These are phyloP conservation scores for Drosophila atripex DNA, from an alignment of 2,888 invertebrate genomes.

Conservation along the genomic window DNA sequence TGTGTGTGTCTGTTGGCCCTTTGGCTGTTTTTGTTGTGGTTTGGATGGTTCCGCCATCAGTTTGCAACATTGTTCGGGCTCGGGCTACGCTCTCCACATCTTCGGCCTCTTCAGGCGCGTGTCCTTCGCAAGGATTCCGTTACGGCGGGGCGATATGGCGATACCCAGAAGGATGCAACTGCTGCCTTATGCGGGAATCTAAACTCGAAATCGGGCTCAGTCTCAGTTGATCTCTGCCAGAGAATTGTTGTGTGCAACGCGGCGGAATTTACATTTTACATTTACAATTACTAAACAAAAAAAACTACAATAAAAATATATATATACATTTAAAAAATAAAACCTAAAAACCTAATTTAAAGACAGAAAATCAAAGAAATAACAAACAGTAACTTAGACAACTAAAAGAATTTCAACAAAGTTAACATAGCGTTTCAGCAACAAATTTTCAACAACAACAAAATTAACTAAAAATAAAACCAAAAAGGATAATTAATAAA, in stretches of 20 bases:
- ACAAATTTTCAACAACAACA: constrained; percentile 54
- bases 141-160: too few relatives aligned
- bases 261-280: constrained; percentile 61
- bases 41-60: constrained; percentile 27
- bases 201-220: constrained; percentile 53
- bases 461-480: constrained; percentile 11
- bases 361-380: constrained; percentile 24
- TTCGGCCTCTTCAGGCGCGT: constrained; percentile 52
- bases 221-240: constrained; percentile 80
- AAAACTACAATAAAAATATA: constrained; percentile 9
- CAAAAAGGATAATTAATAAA: constrained; percentile 12
- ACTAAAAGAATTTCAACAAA: constrained; percentile 71
- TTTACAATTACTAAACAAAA: constrained; percentile 34
- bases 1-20: constrained; percentile 38
- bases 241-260: constrained; percentile 79
- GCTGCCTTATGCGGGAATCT: constrained; percentile 41
- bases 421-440: constrained; percentile 78
- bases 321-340: constrained; percentile 23
- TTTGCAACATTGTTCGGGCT: constrained; percentile 36
- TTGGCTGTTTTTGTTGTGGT: constrained; percentile 46
- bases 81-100: constrained; percentile 50
- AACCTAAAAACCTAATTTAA: constrained; percentile 17
- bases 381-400: constrained; percentile 58
- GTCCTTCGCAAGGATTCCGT: constrained; percentile 58
- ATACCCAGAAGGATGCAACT: constrained; percentile 64